Conservation (phyloP, 92 coral and sea anemone species). For the Epizoanthus illoricatus region DNA sequence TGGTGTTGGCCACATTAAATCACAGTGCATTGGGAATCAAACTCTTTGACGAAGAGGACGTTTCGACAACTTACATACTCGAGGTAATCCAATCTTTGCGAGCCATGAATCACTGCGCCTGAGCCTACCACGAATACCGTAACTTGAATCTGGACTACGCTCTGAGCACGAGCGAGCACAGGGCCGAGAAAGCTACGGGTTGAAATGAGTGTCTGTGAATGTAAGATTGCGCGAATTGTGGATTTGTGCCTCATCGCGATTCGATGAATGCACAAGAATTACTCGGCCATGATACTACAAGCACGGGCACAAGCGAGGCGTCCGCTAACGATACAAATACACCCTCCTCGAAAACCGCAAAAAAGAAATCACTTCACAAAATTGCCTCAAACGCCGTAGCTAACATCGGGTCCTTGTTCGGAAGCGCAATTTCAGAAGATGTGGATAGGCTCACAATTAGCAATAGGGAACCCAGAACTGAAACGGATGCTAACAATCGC, state of each 20-base stretch:
- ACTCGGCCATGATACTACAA: constrained; percentile 19
- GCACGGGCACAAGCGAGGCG: constrained; percentile 45
- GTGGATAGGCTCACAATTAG: constrained; percentile 26
- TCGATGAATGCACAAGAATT: constrained; percentile 46
- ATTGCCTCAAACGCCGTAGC: constrained; percentile 60
- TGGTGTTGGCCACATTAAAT: constrained; percentile 26
- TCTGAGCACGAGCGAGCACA: constrained; percentile 26
- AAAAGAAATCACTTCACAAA: constrained; percentile 59
- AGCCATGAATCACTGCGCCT: constrained; percentile 66
- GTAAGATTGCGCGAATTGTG: constrained; percentile 5
- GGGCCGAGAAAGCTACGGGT: constrained; percentile 38
- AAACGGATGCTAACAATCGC: constrained; percentile 27
- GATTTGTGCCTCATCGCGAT: constrained; percentile 10
- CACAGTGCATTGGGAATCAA: constrained; percentile 22
- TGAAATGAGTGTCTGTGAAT: constrained; percentile 33
- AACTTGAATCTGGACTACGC: constrained; percentile 44
- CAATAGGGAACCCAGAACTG: constrained; percentile 9
- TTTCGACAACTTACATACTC: constrained; percentile 32
- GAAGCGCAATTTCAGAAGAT: constrained; percentile 31
- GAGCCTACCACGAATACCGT: constrained; percentile 67
- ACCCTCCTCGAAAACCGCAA: constrained; percentile 38
- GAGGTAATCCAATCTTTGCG: constrained; percentile 77
- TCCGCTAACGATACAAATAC: constrained; percentile 27
- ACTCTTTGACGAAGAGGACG: constrained; percentile 13
- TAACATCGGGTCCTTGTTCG: constrained; percentile 56